Conservation (phyloP, 2,888 invertebrate species). For the Mongoloraphidia duomilia region DNA sequence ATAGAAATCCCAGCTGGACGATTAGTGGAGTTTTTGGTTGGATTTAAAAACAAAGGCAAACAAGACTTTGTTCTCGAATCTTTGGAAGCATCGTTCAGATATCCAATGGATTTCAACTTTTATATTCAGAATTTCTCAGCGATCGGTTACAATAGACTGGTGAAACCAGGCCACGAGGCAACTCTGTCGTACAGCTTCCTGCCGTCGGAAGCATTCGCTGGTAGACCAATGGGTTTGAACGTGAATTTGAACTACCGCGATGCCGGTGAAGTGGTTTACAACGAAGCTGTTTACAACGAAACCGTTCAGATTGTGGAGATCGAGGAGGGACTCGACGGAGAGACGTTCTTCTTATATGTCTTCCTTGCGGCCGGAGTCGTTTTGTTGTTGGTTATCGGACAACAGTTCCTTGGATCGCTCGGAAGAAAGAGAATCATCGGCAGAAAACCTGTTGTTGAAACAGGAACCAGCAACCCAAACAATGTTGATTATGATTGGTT, state of each 20-base stretch:
- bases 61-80: slow-evolving; percentile 84
- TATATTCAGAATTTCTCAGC: slow-evolving; percentile 97
- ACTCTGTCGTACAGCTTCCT: slow-evolving; percentile 90
- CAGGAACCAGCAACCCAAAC: slow-evolving; percentile 75
- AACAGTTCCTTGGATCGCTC: slow-evolving; percentile 73
- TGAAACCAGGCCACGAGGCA: slow-evolving; percentile 84
- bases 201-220: slow-evolving; percentile 92
- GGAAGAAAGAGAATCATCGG: slow-evolving; percentile 54
- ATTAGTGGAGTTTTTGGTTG: slow-evolving; percentile 88
- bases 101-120: slow-evolving; percentile 96
- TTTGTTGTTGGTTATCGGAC: slow-evolving; percentile 73
- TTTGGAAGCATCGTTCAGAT: slow-evolving; percentile 94
- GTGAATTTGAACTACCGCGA: slow-evolving; percentile 87
- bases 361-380: slow-evolving; percentile 85
- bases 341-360: slow-evolving; percentile 96
- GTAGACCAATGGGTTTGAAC: slow-evolving; percentile 90
- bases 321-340: slow-evolving; percentile 93
- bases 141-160: slow-evolving; percentile 70
- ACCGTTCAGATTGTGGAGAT: slow-evolving; percentile 92
- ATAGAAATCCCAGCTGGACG: slow-evolving; percentile 82
- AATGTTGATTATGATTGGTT: slow-evolving; percentile 99
- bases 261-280: slow-evolving; percentile 46
- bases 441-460: slow-evolving; percentile 57
- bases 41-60: slow-evolving; percentile 88
- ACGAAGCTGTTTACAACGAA: slow-evolving; percentile 94